Conservation (phyloP, 2,113 vertebrate genomes). For the Sylvilagus bachmani region DNA sequence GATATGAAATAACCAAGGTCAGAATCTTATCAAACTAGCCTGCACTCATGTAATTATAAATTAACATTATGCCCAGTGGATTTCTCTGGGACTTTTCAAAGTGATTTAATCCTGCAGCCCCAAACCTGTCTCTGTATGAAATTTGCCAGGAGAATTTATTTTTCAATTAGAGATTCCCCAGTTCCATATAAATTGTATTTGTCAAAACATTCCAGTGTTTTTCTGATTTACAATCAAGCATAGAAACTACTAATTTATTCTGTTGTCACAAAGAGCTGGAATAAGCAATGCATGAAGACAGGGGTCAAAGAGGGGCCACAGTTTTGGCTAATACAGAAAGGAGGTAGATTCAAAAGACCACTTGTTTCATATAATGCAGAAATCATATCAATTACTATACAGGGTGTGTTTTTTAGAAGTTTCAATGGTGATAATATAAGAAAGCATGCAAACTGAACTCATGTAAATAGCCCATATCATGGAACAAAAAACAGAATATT, state of each 20-base stretch:
- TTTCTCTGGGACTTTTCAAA: not conserved
- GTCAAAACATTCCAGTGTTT: not conserved
- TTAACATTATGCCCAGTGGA: conserved; percentile 52
- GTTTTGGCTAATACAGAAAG: not conserved
- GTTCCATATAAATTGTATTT: not conserved
- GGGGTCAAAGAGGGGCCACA: accelerated
- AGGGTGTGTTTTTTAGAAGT: not conserved
- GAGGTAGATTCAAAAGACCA: not conserved
- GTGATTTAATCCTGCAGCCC: not conserved
- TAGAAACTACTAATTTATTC: not conserved
- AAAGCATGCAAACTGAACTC: not conserved
- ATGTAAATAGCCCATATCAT: not conserved
- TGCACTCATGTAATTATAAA: conserved; percentile 29
- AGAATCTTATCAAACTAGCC: conserved; percentile 35
- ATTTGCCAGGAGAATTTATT: not conserved
- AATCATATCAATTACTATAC: not conserved
- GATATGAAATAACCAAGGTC: conserved; percentile 5
- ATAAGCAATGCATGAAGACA: not conserved
- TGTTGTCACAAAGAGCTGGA: not conserved
- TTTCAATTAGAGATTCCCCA: not conserved
- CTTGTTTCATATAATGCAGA: not conserved
- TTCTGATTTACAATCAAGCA: not conserved
- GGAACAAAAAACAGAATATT: not conserved
- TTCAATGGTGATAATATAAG: not conserved
- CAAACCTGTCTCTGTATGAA: conserved; percentile 1